phyloP scores from a whole-genome alignment of 1,140 invertebrate species.

The Bombus huntii region DNA sequence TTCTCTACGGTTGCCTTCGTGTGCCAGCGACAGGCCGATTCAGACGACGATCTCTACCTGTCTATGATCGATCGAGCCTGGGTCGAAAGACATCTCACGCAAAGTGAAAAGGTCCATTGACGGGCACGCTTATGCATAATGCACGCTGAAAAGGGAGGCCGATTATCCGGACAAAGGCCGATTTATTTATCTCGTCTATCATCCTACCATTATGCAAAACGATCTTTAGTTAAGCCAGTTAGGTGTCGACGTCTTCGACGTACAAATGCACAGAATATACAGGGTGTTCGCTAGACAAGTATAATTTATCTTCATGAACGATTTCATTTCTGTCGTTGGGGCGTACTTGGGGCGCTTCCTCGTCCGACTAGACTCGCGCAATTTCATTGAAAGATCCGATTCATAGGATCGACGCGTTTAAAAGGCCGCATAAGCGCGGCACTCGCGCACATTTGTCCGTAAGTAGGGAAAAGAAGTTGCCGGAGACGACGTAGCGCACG shows the following conservation, averaged over 20 bases:
- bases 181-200: conserved; percentile 26
- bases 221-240: background rate
- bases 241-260: background rate
- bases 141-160: conserved; percentile 1
- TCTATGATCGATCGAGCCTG: conserved; percentile 3
- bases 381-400: background rate
- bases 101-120: conserved; percentile 27
- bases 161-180: conserved; percentile 30
- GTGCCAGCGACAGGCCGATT: conserved; percentile 12
- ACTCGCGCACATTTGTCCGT: background rate
- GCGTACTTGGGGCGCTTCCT: background rate
- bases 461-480: conserved; percentile 18
- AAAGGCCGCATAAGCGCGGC: background rate
- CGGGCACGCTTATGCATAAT: conserved; percentile 37
- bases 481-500: conserved; percentile 27
- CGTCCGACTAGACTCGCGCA: background rate
- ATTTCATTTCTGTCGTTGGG: background rate
- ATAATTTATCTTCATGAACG: background rate
- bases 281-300: background rate
- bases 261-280: background rate
- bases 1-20: background rate
- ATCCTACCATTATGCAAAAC: too few relatives aligned
- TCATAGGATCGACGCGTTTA: background rate
- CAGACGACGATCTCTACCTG: conserved; percentile 4
- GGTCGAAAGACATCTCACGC: conserved; percentile 15